Evolutionary conservation across 2,797 vertebrate genomes (phyloP).

Genomic region (Emydoidea blandingii): DNA sequence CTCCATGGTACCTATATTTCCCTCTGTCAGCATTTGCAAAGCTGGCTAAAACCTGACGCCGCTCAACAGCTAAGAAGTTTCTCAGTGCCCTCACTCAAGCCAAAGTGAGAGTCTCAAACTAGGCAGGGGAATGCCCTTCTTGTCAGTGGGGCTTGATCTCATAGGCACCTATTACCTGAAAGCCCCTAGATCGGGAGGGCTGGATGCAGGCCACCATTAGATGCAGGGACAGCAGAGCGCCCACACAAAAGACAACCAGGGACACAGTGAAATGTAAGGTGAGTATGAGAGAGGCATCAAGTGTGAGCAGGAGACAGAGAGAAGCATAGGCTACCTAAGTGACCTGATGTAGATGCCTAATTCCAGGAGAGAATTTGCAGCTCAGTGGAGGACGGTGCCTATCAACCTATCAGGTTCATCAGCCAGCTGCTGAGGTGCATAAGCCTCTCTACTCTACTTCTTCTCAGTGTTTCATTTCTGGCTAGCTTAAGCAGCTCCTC

Average conservation of each 20-base stretch:
- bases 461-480: no score
- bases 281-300: neutral
- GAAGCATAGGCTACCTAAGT: no score
- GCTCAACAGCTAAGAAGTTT: neutral
- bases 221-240: neutral
- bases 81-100: neutral
- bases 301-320: no score
- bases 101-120: neutral
- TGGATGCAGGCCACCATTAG: neutral
- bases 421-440: no score
- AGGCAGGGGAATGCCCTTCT: neutral
- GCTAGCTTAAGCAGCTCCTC: no score
- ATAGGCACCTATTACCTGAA: neutral
- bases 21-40: neutral
- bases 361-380: no score
- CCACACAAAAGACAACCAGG: neutral
- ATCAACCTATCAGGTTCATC: no score
- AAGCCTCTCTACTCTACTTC: no score
- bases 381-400: no score
- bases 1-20: neutral
- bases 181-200: neutral
- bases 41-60: neutral
- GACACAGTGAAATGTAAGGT: neutral
- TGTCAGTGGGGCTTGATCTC: neutral
- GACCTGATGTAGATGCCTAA: no score